phyloP scores from a whole-genome alignment of 1,140 invertebrate genomes.

The Megalopta genalis region DNA sequence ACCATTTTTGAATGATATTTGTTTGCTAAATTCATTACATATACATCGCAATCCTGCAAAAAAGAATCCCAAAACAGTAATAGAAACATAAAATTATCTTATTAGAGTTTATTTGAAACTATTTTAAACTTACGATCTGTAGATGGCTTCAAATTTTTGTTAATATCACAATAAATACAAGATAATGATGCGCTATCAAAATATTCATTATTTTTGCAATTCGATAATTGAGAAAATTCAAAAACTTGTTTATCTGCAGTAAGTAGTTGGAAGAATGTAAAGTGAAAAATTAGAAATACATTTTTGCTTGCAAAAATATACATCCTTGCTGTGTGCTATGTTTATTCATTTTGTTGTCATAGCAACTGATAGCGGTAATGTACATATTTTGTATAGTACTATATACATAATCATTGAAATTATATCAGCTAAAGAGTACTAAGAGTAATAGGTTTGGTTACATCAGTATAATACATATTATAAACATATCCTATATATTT shows the following conservation, averaged over 20 bases:
- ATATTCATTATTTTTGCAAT: slow-evolving; percentile 69
- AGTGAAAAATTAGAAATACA: slow-evolving; percentile 14
- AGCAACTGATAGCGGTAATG: not conserved
- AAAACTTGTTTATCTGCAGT: slow-evolving; percentile 9
- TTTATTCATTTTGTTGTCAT: slow-evolving; percentile 19
- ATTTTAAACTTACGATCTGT: slow-evolving; percentile 66
- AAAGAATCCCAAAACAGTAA: slow-evolving; percentile 9
- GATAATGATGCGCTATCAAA: slow-evolving; percentile 67
- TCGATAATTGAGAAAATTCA: slow-evolving; percentile 48
- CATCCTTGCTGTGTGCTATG: slow-evolving; percentile 27
- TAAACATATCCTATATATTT: no score
- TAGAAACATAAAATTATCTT: slow-evolving; percentile 20
- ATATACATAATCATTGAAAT: no score
- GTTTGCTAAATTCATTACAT: slow-evolving; percentile 71
- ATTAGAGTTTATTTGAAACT: slow-evolving; percentile 24
- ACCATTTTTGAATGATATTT: slow-evolving; percentile 60
- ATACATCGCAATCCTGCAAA: slow-evolving; percentile 67
- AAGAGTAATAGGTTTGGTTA: no score
- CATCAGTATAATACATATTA: no score
- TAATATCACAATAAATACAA: slow-evolving; percentile 68
- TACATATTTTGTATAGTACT: no score
- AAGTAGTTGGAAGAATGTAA: slow-evolving; percentile 4
- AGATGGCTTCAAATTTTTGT: slow-evolving; percentile 69
- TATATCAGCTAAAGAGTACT: no score
- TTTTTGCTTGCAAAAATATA: not conserved